phyloP scores from a whole-genome alignment of 2,113 vertebrate genomes.

The Sapajus apella region DNA sequence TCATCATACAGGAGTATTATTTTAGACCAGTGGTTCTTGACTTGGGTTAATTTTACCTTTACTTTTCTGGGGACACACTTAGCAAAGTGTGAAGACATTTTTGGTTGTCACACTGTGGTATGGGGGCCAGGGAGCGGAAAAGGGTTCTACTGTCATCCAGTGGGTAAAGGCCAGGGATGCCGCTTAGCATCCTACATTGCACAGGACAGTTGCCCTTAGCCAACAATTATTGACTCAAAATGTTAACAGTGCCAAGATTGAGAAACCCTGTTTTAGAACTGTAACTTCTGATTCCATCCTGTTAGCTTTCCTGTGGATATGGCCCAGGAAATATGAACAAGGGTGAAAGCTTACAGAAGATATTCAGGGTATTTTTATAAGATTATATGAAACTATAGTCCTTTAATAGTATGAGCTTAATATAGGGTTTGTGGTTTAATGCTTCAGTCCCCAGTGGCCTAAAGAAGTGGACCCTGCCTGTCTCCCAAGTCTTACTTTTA shows the following conservation, averaged over 20 bases:
- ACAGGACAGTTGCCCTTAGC: neutral
- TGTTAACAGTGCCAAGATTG: neutral
- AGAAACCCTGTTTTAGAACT: neutral
- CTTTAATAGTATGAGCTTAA: neutral
- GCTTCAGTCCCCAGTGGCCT: neutral
- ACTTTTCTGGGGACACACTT: neutral
- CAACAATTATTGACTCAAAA: neutral
- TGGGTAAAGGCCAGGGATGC: neutral
- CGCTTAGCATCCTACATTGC: neutral
- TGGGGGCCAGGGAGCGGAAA: accelerated
- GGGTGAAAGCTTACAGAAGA: neutral
- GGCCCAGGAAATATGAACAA: neutral
- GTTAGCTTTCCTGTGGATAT: neutral
- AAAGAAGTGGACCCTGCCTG: neutral
- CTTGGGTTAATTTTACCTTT: neutral
- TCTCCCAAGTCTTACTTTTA: neutral
- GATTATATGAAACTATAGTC: neutral
- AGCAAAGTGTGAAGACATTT: neutral
- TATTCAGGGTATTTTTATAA: neutral
- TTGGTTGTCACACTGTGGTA: neutral
- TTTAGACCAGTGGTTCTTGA: neutral
- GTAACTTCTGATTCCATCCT: neutral
- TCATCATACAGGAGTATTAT: neutral
- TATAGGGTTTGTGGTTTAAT: neutral
- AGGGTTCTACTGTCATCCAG: neutral